phyloP scores from a whole-genome alignment of 2,797 vertebrate species.

The Pangasius sanitwongsei region DNA sequence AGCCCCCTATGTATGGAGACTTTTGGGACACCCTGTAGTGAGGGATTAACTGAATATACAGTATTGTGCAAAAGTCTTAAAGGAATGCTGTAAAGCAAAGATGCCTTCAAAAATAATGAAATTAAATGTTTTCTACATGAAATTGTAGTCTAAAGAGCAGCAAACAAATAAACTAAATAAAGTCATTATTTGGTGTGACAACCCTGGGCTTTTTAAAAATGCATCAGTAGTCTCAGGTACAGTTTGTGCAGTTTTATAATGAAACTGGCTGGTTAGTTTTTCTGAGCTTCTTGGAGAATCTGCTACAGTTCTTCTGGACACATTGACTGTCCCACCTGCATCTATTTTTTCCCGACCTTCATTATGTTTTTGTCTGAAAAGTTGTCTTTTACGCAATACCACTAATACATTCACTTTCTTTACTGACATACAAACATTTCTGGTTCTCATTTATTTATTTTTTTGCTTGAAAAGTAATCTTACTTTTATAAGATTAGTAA shows the following conservation, averaged over 20 bases:
- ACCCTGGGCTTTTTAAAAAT: background rate
- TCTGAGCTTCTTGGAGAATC: background rate
- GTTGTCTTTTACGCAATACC: background rate
- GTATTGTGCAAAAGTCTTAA: background rate
- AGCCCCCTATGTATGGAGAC: too few species aligned
- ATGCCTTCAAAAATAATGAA: background rate
- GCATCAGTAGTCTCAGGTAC: background rate
- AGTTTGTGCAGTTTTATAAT: background rate
- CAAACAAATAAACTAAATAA: background rate
- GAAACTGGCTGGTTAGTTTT: background rate
- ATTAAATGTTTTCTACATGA: background rate
- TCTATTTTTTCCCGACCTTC: background rate
- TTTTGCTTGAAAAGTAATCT: background rate
- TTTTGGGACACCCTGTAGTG: too few species aligned
- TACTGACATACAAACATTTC: background rate
- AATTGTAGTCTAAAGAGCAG: background rate
- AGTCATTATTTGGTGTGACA: background rate
- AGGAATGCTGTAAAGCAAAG: background rate
- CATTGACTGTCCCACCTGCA: background rate
- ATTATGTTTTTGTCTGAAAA: background rate
- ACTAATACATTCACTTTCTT: background rate
- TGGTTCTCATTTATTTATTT: background rate
- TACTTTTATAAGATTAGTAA: too few species aligned
- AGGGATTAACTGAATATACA: background rate
- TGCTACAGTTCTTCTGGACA: background rate